A percentile compares a stretch with the other conserved stretches of the same genome.
phyloP scores from a whole-genome alignment of 2,113 vertebrate species.

The Eublepharis macularius region DNA sequence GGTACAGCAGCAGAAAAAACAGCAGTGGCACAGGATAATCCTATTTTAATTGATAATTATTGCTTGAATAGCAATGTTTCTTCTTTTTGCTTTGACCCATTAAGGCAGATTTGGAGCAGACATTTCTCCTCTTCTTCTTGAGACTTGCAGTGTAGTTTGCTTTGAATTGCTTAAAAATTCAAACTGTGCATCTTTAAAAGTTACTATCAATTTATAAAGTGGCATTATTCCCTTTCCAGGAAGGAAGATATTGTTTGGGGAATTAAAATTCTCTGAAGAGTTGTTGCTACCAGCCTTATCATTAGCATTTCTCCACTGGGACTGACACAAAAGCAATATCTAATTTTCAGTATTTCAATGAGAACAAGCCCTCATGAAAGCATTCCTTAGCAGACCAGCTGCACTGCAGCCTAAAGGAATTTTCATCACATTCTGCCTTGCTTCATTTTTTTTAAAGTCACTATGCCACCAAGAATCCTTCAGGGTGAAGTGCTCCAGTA shows the following conservation, averaged over 20 bases:
- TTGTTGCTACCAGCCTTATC: not conserved
- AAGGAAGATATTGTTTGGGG: conserved; percentile 25
- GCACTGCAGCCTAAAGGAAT: conserved; percentile 16
- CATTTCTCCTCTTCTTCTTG: not conserved
- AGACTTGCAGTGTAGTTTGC: not conserved
- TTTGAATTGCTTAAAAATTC: not conserved
- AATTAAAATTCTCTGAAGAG: conserved; percentile 11
- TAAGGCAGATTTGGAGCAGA: not conserved
- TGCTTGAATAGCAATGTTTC: not conserved
- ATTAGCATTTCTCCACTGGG: not conserved
- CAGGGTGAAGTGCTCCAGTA: too few relatives aligned
- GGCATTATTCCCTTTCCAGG: not conserved
- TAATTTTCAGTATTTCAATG: conserved; percentile 8
- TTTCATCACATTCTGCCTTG: conserved; percentile 6
- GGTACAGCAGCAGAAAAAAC: not conserved
- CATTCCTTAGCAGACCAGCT: conserved; percentile 13
- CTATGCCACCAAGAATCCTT: not conserved
- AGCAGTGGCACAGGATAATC: not conserved
- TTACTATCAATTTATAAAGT: not conserved
- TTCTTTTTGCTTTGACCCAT: not conserved
- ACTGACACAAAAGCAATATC: conserved; percentile 27
- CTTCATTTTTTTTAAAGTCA: not conserved
- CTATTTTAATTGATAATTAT: not conserved
- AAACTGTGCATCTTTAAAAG: conserved; percentile 15
- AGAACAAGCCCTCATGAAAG: conserved; percentile 21